Conservation (phyloP, 1,140 invertebrate genomes). For the Apis laboriosa region DNA sequence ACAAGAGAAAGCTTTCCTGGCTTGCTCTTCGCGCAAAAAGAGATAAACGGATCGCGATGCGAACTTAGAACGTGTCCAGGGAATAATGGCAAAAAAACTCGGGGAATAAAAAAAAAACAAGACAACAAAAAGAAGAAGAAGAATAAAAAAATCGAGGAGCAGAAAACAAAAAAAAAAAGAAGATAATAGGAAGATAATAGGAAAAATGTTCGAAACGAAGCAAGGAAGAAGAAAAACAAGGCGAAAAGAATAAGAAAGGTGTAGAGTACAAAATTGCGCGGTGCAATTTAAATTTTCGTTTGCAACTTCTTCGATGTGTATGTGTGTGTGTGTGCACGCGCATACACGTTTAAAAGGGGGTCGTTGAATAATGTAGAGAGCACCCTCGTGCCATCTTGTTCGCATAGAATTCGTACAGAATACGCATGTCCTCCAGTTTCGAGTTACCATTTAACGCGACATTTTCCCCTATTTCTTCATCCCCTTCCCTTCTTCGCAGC, state of each 20-base stretch:
- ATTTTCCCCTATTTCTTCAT: slow-evolving; percentile 7
- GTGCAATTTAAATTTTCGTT: slow-evolving; percentile 70
- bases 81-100: background rate
- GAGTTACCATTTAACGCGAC: slow-evolving; percentile 47
- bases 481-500: background rate
- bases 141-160: background rate
- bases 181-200: background rate
- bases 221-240: slow-evolving; percentile 3
- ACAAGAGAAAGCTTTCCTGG: too few species aligned
- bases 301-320: slow-evolving; percentile 69
- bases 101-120: too few species aligned
- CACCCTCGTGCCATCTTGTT: slow-evolving; percentile 54
- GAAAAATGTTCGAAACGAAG: background rate
- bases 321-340: background rate
- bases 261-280: slow-evolving; percentile 43
- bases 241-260: too few species aligned
- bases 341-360: slow-evolving; percentile 63
- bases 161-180: background rate
- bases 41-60: background rate
- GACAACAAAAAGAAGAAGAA: background rate
- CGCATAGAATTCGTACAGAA: slow-evolving; percentile 67
- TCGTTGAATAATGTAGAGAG: slow-evolving; percentile 68
- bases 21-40: too few species aligned
- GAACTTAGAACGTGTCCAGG: background rate
- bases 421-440: slow-evolving; percentile 24